Evolutionary conservation across 1,140 invertebrate genomes (phyloP).

Genomic region (Saccostrea echinata): DNA sequence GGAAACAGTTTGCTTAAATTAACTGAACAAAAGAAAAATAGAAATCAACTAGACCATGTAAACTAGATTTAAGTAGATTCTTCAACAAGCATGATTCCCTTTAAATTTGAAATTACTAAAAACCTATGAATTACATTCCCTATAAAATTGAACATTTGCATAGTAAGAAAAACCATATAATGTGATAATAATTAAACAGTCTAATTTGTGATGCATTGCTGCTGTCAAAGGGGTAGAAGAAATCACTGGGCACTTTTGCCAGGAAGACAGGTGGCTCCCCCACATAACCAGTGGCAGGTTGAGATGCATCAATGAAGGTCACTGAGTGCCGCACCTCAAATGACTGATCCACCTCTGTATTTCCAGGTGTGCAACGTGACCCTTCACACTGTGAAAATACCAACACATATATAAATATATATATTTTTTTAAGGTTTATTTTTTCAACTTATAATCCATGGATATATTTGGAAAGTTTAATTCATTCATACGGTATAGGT

Average conservation of each 20-base stretch:
- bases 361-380: slow-evolving; percentile 64
- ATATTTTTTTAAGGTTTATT: no score
- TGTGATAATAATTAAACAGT: slow-evolving; percentile 4
- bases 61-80: no score
- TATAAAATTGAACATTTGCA: not conserved
- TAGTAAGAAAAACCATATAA: not conserved
- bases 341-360: slow-evolving; percentile 51
- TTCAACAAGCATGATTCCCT: no score
- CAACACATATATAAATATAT: not conserved
- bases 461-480: not conserved
- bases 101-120: not conserved
- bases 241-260: slow-evolving; percentile 85
- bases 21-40: no score
- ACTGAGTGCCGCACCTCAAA: slow-evolving; percentile 79
- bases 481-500: slow-evolving; percentile 62
- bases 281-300: slow-evolving; percentile 81
- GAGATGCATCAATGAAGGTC: slow-evolving; percentile 84
- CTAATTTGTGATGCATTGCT: slow-evolving; percentile 35
- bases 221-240: slow-evolving; percentile 85
- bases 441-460: no score
- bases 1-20: no score
- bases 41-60: no score
- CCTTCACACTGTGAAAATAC: slow-evolving; percentile 62
- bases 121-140: not conserved
- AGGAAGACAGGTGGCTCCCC: slow-evolving; percentile 84